phyloP scores from a whole-genome alignment of 64 coral and sea anemone genomes.

The Actinia equina region DNA sequence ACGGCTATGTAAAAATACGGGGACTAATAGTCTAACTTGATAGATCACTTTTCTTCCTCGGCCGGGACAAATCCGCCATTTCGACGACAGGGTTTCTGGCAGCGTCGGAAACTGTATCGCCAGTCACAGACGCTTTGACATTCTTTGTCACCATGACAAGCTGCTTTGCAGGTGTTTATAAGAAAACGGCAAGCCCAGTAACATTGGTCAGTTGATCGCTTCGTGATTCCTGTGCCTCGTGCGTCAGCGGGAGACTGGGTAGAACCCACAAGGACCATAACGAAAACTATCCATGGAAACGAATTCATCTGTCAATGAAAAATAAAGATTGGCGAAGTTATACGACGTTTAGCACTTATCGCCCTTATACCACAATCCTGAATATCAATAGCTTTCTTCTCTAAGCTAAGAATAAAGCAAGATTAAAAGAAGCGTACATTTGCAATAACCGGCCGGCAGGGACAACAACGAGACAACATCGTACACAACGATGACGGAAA shows the following conservation, averaged over 20 bases:
- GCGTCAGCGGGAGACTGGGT: background rate
- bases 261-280: background rate
- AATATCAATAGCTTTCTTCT: background rate
- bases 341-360: background rate
- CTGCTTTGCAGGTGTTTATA: background rate
- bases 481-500: no score
- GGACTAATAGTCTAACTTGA: background rate
- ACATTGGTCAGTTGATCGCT: constrained; percentile 14
- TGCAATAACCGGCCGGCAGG: no score
- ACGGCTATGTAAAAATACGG: no score
- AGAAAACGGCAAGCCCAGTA: constrained; percentile 12
- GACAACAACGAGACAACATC: no score
- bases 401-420: no score
- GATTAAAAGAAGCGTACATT: no score
- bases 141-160: background rate
- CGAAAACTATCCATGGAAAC: background rate
- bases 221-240: background rate
- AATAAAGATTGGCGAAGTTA: background rate
- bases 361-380: background rate
- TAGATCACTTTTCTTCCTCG: background rate
- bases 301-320: constrained; percentile 3
- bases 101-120: background rate
- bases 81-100: background rate
- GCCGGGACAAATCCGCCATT: background rate
- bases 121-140: background rate